These are phyloP conservation scores for Sinocyclocheilus anshuiensis DNA, from an alignment of 2,113 vertebrate species.

Conservation along the genomic window DNA sequence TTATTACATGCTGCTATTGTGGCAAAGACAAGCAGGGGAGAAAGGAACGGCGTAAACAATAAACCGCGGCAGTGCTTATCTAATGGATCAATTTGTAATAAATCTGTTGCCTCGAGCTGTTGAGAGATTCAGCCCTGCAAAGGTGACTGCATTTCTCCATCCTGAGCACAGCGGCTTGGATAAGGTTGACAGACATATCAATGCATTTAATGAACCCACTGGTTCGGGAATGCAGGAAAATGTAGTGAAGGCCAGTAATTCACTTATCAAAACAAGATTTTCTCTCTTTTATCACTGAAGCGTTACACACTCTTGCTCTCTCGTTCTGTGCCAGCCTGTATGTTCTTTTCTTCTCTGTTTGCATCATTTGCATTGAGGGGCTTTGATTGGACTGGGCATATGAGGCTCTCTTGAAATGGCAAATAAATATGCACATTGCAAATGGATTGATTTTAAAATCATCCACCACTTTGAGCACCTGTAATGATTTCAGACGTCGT, in stretches of 20 bases:
- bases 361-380: conserved; percentile 26
- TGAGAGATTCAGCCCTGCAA: conserved; percentile 72
- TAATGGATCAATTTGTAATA: conserved; percentile 84
- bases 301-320: conserved; percentile 4
- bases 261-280: conserved; percentile 54
- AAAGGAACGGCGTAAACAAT: conserved; percentile 59
- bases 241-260: conserved; percentile 50
- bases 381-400: conserved; percentile 32
- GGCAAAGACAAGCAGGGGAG: conserved; percentile 18
- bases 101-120: conserved; percentile 82
- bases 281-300: conserved; percentile 40
- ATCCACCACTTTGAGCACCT: conserved; percentile 10
- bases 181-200: conserved; percentile 52
- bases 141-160: conserved; percentile 75
- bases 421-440: conserved; percentile 33
- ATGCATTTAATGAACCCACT: conserved; percentile 54
- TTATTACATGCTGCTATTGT: conserved; percentile 69
- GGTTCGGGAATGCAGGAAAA: conserved; percentile 44
- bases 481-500: conserved; percentile 32
- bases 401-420: conserved; percentile 32
- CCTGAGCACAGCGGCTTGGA: conserved; percentile 56
- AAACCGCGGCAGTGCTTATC: conserved; percentile 74
- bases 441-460: conserved; percentile 50
- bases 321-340: not conserved
- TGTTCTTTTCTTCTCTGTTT: not conserved